These are phyloP conservation scores for Steinernema khuongi DNA, from an alignment of 1,140 invertebrate genomes.

Conservation along the genomic window DNA sequence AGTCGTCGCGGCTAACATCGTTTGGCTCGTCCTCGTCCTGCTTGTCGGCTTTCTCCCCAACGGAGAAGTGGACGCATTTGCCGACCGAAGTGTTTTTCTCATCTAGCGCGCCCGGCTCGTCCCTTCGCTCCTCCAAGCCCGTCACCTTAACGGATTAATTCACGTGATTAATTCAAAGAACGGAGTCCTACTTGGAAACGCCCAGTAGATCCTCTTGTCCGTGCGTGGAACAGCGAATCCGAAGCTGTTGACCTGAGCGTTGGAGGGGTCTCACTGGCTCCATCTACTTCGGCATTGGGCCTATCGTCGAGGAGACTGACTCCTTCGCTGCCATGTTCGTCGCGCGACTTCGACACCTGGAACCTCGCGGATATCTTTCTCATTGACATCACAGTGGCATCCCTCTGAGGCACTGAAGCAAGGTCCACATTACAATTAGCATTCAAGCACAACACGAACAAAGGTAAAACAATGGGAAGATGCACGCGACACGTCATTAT, in stretches of 20 bases:
- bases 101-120: neutral
- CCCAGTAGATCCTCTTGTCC: no score
- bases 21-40: slow-evolving; percentile 7
- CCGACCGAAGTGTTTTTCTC: neutral
- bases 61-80: slow-evolving; percentile 36
- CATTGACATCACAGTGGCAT: slow-evolving; percentile 9
- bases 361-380: slow-evolving; percentile 13
- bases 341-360: slow-evolving; percentile 13
- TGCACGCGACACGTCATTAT: neutral
- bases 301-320: neutral
- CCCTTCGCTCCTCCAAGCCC: neutral
- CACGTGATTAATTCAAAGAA: no score
- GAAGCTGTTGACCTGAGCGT: neutral
- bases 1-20: neutral
- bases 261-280: neutral
- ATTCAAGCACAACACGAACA: neutral
- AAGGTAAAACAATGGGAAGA: neutral
- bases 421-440: neutral
- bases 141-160: no score
- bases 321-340: neutral
- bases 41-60: slow-evolving; percentile 29
- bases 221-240: neutral
- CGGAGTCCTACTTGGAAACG: no score
- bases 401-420: neutral
- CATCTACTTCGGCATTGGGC: neutral